Conservation (phyloP, 2,797 vertebrate species). For the Halcyon smyrnensis region DNA sequence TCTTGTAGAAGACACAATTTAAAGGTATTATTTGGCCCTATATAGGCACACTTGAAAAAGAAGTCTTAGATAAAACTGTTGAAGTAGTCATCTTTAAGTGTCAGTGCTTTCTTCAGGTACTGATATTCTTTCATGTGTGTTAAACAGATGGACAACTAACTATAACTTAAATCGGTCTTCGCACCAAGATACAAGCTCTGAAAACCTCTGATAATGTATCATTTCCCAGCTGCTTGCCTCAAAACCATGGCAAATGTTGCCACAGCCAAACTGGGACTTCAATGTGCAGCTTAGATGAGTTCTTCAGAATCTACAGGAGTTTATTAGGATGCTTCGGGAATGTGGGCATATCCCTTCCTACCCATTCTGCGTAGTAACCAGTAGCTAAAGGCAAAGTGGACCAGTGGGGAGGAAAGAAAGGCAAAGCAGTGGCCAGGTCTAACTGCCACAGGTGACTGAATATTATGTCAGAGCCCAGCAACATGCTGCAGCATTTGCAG, state of each 20-base stretch:
- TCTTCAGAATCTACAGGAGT: not conserved
- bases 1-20: not conserved
- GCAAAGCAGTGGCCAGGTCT: not conserved
- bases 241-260: not conserved
- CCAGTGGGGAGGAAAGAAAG: not conserved
- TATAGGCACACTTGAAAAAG: not conserved
- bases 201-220: not conserved
- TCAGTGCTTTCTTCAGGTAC: not conserved
- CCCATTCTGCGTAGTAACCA: not conserved
- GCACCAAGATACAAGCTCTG: not conserved
- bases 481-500: not conserved
- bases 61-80: not conserved
- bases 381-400: not conserved
- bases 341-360: not conserved
- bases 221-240: not conserved
- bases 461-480: not conserved
- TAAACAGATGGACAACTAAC: not conserved
- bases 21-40: not conserved
- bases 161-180: not conserved
- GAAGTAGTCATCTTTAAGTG: not conserved
- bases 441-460: not conserved
- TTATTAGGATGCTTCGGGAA: not conserved
- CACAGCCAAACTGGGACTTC: not conserved
- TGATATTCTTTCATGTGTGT: not conserved
- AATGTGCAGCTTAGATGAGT: not conserved